Conservation (phyloP, 2,888 invertebrate genomes). For the Temnothorax unifasciatus region DNA sequence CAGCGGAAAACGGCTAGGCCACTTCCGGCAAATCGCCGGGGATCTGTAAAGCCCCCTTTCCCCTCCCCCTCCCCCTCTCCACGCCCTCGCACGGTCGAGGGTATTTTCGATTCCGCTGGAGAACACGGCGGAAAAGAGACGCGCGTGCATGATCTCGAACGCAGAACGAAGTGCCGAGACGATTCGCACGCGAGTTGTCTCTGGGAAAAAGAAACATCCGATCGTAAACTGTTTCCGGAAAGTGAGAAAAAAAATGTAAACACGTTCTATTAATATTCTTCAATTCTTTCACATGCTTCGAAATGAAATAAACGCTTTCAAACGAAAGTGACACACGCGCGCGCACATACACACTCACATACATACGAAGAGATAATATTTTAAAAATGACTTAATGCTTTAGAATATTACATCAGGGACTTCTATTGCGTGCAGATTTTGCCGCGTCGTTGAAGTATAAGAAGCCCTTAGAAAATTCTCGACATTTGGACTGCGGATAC, state of each 20-base stretch:
- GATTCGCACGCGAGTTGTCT: neutral
- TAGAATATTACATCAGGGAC: constrained; percentile 5
- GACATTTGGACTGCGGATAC: constrained; percentile 14
- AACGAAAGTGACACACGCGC: neutral
- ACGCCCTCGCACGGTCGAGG: neutral
- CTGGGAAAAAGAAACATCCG: neutral
- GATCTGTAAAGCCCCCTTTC: neutral
- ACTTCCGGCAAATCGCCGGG: constrained; percentile 20
- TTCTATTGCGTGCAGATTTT: constrained; percentile 15
- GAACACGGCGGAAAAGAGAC: constrained; percentile 10
- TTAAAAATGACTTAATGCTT: constrained; percentile 22
- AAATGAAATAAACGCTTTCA: neutral
- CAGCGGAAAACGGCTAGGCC: constrained; percentile 5
- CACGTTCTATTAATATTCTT: neutral
- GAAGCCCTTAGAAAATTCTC: constrained; percentile 24
- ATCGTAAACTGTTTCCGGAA: neutral
- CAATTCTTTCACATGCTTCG: neutral
- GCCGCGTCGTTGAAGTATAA: constrained; percentile 24
- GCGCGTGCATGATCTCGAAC: neutral
- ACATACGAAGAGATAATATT: constrained; percentile 18
- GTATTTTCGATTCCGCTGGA: neutral
- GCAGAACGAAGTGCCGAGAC: neutral
- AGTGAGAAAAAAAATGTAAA: constrained; percentile 6
- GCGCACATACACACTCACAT: neutral
- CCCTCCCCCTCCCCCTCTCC: neutral